Conservation (phyloP, 2,888 invertebrate genomes). For the Eurytoma californica region DNA sequence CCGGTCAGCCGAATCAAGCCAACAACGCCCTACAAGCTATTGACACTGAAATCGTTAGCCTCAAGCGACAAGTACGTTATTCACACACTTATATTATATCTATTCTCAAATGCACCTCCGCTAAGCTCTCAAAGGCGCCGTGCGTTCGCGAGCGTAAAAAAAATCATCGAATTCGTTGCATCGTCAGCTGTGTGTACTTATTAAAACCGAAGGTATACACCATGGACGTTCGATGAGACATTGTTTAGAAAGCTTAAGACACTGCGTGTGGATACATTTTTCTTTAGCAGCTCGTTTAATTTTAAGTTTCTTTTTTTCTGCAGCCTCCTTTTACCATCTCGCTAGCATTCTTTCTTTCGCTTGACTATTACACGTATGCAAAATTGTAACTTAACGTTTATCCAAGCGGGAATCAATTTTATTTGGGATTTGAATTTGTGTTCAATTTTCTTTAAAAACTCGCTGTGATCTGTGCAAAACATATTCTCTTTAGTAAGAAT, state of each 20-base stretch:
- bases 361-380: too few relatives aligned
- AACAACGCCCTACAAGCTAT: constrained; percentile 89
- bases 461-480: background rate
- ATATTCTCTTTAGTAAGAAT: background rate
- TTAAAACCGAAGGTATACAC: background rate
- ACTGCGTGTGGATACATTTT: constrained; percentile 74
- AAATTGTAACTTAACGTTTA: too few relatives aligned
- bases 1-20: constrained; percentile 83
- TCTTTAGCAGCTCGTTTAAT: constrained; percentile 35
- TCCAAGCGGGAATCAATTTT: too few relatives aligned
- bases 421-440: background rate
- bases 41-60: constrained; percentile 94
- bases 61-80: constrained; percentile 95
- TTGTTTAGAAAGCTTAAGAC: constrained; percentile 20
- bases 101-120: constrained; percentile 6
- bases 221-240: constrained; percentile 22
- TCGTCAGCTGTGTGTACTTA: background rate
- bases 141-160: background rate
- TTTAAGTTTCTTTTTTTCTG: background rate
- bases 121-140: background rate
- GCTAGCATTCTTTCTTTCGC: background rate
- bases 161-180: background rate
- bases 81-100: constrained; percentile 6
- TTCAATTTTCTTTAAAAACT: background rate
- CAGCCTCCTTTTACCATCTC: background rate